Evolutionary conservation across 2,888 invertebrate genomes (phyloP).

Genomic region (Drosophila suboccidentalis): DNA sequence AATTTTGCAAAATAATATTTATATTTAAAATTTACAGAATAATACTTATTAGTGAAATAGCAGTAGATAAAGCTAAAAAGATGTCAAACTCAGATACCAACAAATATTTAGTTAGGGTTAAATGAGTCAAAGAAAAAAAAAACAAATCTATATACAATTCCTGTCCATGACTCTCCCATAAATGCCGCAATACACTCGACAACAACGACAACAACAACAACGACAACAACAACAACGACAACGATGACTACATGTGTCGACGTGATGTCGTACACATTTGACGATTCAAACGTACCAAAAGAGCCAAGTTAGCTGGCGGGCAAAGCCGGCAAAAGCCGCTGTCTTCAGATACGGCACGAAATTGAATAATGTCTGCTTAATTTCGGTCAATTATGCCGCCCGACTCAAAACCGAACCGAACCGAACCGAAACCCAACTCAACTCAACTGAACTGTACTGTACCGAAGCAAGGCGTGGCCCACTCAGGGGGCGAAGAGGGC

Average conservation of each 20-base stretch:
- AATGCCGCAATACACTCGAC: conserved; percentile 47
- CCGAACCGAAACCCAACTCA: conserved; percentile 23
- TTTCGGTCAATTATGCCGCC: conserved; percentile 76
- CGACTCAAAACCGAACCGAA: conserved; percentile 30
- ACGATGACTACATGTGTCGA: conserved; percentile 43
- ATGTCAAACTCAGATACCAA: not conserved
- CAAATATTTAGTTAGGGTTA: not conserved
- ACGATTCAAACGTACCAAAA: conserved; percentile 26
- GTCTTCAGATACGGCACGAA: conserved; percentile 52
- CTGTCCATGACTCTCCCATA: conserved; percentile 51
- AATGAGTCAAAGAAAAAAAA: not conserved
- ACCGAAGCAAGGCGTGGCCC: conserved; percentile 4
- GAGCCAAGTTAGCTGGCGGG: conserved; percentile 2
- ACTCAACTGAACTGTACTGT: too few relatives aligned
- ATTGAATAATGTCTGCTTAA: conserved; percentile 77
- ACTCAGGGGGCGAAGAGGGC: not conserved
- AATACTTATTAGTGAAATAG: too few relatives aligned
- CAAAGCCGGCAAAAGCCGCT: conserved; percentile 47
- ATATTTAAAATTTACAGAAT: too few relatives aligned
- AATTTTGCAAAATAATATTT: too few relatives aligned
- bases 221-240: not conserved
- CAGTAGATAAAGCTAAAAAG: not conserved
- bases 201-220: not conserved
- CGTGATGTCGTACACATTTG: conserved; percentile 70
- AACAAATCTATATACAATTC: conserved; percentile 38